Evolutionary conservation across 2,113 vertebrate genomes (phyloP).

Genomic region (Gavialis gangeticus): DNA sequence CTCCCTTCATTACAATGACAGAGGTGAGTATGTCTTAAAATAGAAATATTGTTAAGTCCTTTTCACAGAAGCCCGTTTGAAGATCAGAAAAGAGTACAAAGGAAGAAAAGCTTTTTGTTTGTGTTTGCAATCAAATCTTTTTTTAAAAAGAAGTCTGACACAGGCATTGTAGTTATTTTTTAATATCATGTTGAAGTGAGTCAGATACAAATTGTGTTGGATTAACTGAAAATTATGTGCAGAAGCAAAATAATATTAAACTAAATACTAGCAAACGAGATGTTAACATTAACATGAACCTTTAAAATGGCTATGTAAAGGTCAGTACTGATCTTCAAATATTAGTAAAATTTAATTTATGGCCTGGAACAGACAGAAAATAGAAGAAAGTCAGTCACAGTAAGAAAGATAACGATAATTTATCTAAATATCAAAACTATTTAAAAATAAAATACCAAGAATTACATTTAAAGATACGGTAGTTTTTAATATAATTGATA

Average conservation of each 20-base stretch:
- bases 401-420: constrained; percentile 57
- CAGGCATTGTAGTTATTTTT: constrained; percentile 61
- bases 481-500: constrained; percentile 43
- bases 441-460: constrained; percentile 32
- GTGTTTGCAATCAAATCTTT: constrained; percentile 62
- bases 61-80: constrained; percentile 73
- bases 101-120: constrained; percentile 74
- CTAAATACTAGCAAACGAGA: constrained; percentile 68
- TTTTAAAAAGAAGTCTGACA: constrained; percentile 66
- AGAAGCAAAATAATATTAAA: constrained; percentile 65
- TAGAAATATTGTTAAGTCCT: constrained; percentile 56
- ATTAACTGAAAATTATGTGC: constrained; percentile 72
- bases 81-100: constrained; percentile 72
- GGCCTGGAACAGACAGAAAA: constrained; percentile 60
- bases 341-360: constrained; percentile 76
- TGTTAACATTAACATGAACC: constrained; percentile 69
- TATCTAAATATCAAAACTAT: constrained; percentile 63
- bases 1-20: constrained; percentile 56
- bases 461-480: not conserved
- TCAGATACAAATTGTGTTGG: constrained; percentile 70
- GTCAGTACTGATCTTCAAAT: constrained; percentile 77
- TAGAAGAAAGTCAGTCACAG: constrained; percentile 14
- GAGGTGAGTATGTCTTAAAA: constrained; percentile 62
- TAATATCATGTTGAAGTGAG: constrained; percentile 55
- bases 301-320: constrained; percentile 73